These are phyloP conservation scores for Dorcus parallelipipedus DNA, from an alignment of 2,888 invertebrate species.

Conservation along the genomic window DNA sequence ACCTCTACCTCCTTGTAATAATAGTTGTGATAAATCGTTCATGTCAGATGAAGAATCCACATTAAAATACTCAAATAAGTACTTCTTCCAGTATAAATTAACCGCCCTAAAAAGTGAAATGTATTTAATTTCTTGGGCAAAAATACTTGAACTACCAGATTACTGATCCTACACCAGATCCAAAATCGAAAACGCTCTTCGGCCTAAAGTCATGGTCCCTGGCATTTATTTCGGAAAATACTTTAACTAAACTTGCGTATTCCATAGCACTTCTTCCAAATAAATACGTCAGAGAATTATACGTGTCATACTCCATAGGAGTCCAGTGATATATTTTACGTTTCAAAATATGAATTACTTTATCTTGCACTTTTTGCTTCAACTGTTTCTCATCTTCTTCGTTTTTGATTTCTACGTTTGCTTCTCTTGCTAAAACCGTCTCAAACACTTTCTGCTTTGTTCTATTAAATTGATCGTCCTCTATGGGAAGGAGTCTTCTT, in stretches of 20 bases:
- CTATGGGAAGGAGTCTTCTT: constrained; percentile 63
- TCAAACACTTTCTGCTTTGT: constrained; percentile 50
- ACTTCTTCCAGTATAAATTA: constrained; percentile 65
- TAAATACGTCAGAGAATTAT: constrained; percentile 68
- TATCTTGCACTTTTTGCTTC: constrained; percentile 52
- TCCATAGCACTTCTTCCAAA: constrained; percentile 69
- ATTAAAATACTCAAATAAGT: constrained; percentile 78
- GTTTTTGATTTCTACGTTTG: constrained; percentile 44
- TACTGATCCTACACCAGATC: constrained; percentile 84
- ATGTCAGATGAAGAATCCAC: constrained; percentile 80
- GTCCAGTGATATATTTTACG: constrained; percentile 70
- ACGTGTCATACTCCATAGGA: constrained; percentile 64
- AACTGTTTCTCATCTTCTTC: constrained; percentile 48
- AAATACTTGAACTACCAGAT: constrained; percentile 61
- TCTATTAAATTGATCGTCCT: constrained; percentile 52
- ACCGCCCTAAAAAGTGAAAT: constrained; percentile 55
- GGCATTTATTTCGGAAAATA: constrained; percentile 70
- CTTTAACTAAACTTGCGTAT: constrained; percentile 66
- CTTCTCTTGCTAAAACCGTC: constrained; percentile 28
- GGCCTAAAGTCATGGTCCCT: constrained; percentile 70
- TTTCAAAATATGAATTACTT: constrained; percentile 57
- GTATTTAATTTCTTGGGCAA: constrained; percentile 4
- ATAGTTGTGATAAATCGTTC: constrained; percentile 74
- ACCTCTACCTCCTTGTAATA: constrained; percentile 65
- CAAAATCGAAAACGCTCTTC: constrained; percentile 81